Conservation (phyloP, 2,888 invertebrate species). For the Achlya flavicornis region DNA sequence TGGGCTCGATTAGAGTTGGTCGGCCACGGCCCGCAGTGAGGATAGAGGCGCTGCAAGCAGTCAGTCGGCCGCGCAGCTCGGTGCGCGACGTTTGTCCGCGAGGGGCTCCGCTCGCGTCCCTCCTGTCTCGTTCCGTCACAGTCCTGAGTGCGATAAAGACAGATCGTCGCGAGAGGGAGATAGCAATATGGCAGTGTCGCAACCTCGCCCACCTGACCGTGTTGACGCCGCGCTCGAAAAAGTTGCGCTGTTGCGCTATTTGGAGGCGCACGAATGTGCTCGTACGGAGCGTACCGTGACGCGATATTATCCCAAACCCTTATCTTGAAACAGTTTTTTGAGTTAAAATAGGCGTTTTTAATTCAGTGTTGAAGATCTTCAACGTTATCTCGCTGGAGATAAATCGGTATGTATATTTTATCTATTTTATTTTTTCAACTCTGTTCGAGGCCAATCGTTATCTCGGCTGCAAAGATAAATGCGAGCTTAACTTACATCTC, state of each 20-base stretch:
- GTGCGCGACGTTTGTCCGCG: conserved; percentile 82
- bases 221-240: conserved; percentile 83
- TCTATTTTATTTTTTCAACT: conserved; percentile 34
- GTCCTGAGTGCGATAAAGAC: conserved; percentile 68
- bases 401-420: conserved; percentile 64
- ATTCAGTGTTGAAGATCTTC: conserved; percentile 44
- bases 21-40: conserved; percentile 48
- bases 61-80: conserved; percentile 83
- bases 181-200: conserved; percentile 77
- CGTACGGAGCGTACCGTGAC: conserved; percentile 71
- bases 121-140: conserved; percentile 43
- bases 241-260: conserved; percentile 84
- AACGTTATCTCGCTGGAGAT: conserved; percentile 39
- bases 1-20: conserved; percentile 60
- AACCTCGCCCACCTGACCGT: conserved; percentile 84
- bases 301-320: conserved; percentile 72
- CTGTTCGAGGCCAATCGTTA: conserved; percentile 54
- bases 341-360: conserved; percentile 50
- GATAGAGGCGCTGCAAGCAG: conserved; percentile 60
- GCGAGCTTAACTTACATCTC: conserved; percentile 44
- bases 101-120: conserved; percentile 68
- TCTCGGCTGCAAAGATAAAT: conserved; percentile 58
- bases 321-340: conserved; percentile 61
- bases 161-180: conserved; percentile 55
- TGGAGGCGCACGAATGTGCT: conserved; percentile 81